These are phyloP conservation scores for Mesorhabditis sp. DNA, from an alignment of 2,888 invertebrate genomes.

Conservation along the genomic window DNA sequence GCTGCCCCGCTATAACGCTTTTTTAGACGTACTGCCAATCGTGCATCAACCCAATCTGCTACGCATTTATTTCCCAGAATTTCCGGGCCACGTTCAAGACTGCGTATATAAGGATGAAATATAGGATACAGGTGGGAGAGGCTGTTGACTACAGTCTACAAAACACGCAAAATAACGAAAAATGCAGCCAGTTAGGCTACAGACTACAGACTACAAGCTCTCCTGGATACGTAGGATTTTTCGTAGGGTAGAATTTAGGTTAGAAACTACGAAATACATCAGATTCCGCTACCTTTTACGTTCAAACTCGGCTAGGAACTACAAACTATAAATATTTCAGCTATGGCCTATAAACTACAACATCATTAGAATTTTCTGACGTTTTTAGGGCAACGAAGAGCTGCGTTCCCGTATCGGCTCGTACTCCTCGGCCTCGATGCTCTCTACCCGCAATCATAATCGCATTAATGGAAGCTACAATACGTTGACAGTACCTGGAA, in stretches of 20 bases:
- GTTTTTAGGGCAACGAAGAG: constrained; percentile 38
- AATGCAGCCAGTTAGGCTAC: constrained; percentile 8
- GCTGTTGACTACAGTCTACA: background rate
- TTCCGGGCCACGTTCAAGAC: constrained; percentile 47
- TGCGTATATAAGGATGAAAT: constrained; percentile 44
- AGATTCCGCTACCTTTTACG: background rate
- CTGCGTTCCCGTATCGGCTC: constrained; percentile 40
- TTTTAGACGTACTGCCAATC: constrained; percentile 69
- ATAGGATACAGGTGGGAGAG: constrained; percentile 34
- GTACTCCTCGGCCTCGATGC: constrained; percentile 40
- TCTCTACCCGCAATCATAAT: constrained; percentile 39
- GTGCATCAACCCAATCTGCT: constrained; percentile 73
- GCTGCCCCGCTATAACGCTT: background rate
- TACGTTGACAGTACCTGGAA: constrained; percentile 41
- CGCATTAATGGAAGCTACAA: constrained; percentile 38
- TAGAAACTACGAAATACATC: constrained; percentile 6
- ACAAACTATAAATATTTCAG: background rate
- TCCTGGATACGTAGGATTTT: too few relatives aligned
- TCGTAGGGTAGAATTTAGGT: background rate
- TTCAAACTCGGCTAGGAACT: background rate
- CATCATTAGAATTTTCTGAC: background rate
- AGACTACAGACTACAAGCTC: constrained; percentile 9
- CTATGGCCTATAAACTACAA: background rate
- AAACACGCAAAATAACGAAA: background rate
- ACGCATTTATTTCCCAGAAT: constrained; percentile 71